Conservation (phyloP, 1,140 invertebrate genomes). For the Agraylea sexmaculata region DNA sequence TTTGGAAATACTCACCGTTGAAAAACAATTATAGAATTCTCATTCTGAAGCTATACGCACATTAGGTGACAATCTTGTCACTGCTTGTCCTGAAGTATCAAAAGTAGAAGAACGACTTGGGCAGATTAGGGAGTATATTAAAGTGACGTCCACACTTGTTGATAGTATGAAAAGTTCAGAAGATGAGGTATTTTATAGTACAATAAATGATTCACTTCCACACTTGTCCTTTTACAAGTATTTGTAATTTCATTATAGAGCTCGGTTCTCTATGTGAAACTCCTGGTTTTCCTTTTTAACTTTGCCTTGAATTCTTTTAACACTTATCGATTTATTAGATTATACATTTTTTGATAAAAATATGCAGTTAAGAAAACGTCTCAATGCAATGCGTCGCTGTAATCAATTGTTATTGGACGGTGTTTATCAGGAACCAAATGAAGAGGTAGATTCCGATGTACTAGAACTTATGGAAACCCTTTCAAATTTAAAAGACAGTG, state of each 20-base stretch:
- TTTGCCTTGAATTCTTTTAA: too few relatives aligned
- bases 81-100: constrained; percentile 39
- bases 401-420: constrained; percentile 16
- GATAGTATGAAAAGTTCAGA: constrained; percentile 47
- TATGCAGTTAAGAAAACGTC: constrained; percentile 15
- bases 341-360: too few relatives aligned
- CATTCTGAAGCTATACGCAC: constrained; percentile 28
- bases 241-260: too few relatives aligned
- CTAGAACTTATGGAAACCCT: constrained; percentile 34
- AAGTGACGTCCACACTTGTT: constrained; percentile 47
- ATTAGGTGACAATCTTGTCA: constrained; percentile 33
- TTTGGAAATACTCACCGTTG: not conserved
- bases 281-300: not conserved
- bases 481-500: constrained; percentile 38
- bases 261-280: not conserved
- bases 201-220: not conserved
- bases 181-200: constrained; percentile 39
- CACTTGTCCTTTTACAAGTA: too few relatives aligned
- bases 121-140: constrained; percentile 50
- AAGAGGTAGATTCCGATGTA: constrained; percentile 12
- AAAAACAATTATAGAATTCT: constrained; percentile 13
- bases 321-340: too few relatives aligned
- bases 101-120: constrained; percentile 45
- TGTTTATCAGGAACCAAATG: constrained; percentile 16
- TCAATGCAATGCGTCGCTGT: constrained; percentile 12